These are phyloP conservation scores for Lepidurus apus DNA, from an alignment of 1,140 invertebrate species.

Conservation along the genomic window DNA sequence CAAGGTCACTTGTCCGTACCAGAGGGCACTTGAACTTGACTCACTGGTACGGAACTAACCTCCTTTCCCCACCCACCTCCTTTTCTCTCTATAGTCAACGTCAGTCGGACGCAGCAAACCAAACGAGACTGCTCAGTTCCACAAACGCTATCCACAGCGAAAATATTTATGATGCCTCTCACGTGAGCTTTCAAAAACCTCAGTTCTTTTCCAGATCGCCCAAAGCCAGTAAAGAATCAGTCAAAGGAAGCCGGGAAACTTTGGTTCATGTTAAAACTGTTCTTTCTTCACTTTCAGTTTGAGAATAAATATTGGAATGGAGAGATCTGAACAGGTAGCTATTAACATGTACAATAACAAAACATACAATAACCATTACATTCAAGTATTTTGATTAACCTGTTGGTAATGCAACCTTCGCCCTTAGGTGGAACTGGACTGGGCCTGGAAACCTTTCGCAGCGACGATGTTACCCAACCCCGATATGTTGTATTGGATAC, in stretches of 20 bases:
- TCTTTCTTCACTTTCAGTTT: background rate
- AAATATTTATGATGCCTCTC: conserved; percentile 5
- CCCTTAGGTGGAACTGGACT: conserved; percentile 22
- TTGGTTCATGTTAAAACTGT: background rate
- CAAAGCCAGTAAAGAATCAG: background rate
- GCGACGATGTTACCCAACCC: conserved; percentile 25
- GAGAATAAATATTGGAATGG: background rate
- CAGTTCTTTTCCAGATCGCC: background rate
- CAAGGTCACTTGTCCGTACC: background rate
- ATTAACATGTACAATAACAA: no score
- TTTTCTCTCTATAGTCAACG: conserved; percentile 7
- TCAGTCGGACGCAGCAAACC: background rate
- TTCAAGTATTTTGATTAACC: no score
- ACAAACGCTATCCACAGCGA: background rate
- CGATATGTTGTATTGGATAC: conserved; percentile 25
- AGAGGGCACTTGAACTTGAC: background rate
- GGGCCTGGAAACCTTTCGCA: conserved; percentile 28
- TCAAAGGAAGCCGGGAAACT: background rate
- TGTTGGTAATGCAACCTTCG: background rate
- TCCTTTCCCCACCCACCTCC: background rate
- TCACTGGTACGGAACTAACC: conserved; percentile 1
- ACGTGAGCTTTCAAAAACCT: background rate
- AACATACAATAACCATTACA: no score
- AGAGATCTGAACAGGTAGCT: background rate
- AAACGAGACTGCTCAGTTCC: background rate